These are phyloP conservation scores for Bhutanitis thaidina DNA, from an alignment of 2,888 invertebrate species.

Conservation along the genomic window DNA sequence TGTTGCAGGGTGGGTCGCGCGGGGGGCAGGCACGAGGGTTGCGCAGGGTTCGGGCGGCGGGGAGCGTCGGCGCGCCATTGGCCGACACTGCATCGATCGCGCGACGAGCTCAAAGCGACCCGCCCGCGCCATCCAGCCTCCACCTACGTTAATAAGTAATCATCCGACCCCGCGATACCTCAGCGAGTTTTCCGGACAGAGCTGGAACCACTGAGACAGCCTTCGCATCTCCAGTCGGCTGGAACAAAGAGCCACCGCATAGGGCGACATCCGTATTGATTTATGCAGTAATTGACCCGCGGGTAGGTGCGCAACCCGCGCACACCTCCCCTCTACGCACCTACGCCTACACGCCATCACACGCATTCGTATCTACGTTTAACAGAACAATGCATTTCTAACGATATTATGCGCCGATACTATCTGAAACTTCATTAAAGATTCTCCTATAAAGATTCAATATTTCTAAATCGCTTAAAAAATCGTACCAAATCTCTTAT, in stretches of 20 bases:
- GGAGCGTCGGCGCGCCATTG: slow-evolving; percentile 76
- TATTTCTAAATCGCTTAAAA: too few relatives aligned
- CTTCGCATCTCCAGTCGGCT: slow-evolving; percentile 67
- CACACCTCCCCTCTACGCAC: slow-evolving; percentile 50
- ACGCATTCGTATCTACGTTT: slow-evolving; percentile 39
- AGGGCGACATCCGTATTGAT: slow-evolving; percentile 70
- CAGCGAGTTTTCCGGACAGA: slow-evolving; percentile 74
- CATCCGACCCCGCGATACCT: slow-evolving; percentile 77
- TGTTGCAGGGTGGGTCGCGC: slow-evolving; percentile 55
- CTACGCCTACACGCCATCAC: slow-evolving; percentile 39
- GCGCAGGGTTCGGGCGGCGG: slow-evolving; percentile 66
- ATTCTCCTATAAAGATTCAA: slow-evolving; percentile 2
- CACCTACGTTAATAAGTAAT: slow-evolving; percentile 81
- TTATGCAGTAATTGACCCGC: slow-evolving; percentile 73
- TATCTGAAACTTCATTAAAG: too few relatives aligned
- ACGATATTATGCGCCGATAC: slow-evolving; percentile 24
- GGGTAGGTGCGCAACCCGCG: slow-evolving; percentile 61
- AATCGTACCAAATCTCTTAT: neutral
- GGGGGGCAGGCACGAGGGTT: slow-evolving; percentile 53
- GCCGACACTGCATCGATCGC: slow-evolving; percentile 76
- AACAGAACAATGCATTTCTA: slow-evolving; percentile 34
- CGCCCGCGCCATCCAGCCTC: slow-evolving; percentile 76
- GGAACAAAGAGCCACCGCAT: slow-evolving; percentile 72
- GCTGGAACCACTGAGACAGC: slow-evolving; percentile 70
- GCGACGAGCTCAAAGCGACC: slow-evolving; percentile 67